These are phyloP conservation scores for Caenorhabditis parvicauda DNA, from an alignment of 2,888 invertebrate genomes.

Conservation along the genomic window DNA sequence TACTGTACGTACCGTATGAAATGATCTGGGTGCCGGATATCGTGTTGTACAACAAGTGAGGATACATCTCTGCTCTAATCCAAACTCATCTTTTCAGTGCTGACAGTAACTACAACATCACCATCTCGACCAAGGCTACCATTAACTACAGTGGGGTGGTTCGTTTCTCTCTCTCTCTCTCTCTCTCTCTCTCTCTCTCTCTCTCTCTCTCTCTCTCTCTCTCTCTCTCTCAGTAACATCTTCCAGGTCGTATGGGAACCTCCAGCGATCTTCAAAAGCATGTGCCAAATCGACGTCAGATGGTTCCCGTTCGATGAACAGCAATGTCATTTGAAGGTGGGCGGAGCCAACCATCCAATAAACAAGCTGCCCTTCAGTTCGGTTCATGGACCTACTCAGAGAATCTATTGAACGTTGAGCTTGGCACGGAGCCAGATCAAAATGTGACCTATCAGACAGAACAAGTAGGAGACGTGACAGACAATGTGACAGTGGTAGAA, in stretches of 20 bases:
- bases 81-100: slow-evolving; percentile 63
- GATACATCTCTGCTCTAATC: background rate
- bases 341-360: slow-evolving; percentile 13
- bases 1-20: slow-evolving; percentile 65
- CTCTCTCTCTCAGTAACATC: too few species aligned
- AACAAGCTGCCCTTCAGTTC: slow-evolving; percentile 38
- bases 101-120: slow-evolving; percentile 85
- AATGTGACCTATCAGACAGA: slow-evolving; percentile 5
- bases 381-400: slow-evolving; percentile 55
- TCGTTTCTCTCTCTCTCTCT: background rate
- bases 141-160: slow-evolving; percentile 73
- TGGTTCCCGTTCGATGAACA: slow-evolving; percentile 61
- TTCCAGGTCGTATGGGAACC: slow-evolving; percentile 70
- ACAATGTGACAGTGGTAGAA: slow-evolving; percentile 36
- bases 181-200: background rate
- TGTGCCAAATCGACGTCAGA: slow-evolving; percentile 66
- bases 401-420: slow-evolving; percentile 37
- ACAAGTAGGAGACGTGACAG: slow-evolving; percentile 22
- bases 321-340: slow-evolving; percentile 44
- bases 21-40: slow-evolving; percentile 67
- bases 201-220: too few species aligned
- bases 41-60: slow-evolving; percentile 47
- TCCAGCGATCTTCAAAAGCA: slow-evolving; percentile 92
- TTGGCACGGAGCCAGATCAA: slow-evolving; percentile 23
- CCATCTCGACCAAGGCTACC: slow-evolving; percentile 92